Base-by-base conservation (phyloP, 2,113 vertebrate species). In the Mystacornis crossleyi region DNA sequence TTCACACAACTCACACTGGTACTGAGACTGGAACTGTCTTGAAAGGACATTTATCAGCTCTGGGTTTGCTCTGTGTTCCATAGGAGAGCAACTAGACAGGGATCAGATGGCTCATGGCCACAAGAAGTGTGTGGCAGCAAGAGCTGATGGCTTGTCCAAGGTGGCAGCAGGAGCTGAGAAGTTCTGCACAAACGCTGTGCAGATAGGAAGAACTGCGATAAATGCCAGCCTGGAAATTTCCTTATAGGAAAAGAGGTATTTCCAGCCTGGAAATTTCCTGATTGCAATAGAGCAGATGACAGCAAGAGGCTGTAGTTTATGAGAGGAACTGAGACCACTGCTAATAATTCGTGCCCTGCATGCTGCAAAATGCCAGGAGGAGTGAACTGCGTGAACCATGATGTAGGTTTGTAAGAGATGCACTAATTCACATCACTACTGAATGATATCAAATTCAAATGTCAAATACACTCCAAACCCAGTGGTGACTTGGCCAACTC, bases 111-210 rank as follows among this genome's bases (percentile, higher is more conserved):
- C 33, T 58, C n/a, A 14, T 0, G 1, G 66, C 34, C 79, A 78
- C 0, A 1, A n/a, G 34, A 72, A 64, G 31, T 0, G 40, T 50
- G 65, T 28, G 62, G 42, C 24, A 28, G 45, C 57, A 58, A 18
- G 4, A 66, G 81, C 4, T 2, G 12, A 10, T 15, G 34, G 69
- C 64, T 67, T 5, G 1, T 62, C 53, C n/a, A 11, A 60, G 69
- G 88, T 6, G 10, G 64, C 72, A 77, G 58, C 4, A 48, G 81
- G 36, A 50, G 58, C 69, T 51, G 83, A 51, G 62, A 34, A 29
- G 33, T 4, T 71, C 72, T 57, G 47, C 64, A n/a, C 29, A 77
- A 48, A 40, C 10, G 33, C 12, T 7, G 1, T 0, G 6, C 15
- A 51, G 62, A 33, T 0, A 28, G 33, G 15, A 48, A 51, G 17